phyloP scores from a whole-genome alignment of 2,888 invertebrate species.

The Coleophora flavipennella region DNA sequence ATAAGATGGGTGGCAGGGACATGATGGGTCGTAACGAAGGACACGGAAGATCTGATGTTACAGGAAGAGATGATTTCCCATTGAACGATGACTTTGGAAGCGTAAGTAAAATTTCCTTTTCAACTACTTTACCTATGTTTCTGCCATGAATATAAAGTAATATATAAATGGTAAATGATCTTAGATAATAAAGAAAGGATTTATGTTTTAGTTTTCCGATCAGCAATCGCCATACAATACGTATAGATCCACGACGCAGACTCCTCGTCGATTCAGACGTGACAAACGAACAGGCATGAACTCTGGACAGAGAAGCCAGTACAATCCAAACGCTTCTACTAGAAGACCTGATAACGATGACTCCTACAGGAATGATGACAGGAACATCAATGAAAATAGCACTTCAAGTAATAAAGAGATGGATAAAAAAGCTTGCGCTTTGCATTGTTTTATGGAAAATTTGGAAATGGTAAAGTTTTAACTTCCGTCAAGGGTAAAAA shows the following conservation, averaged over 20 bases:
- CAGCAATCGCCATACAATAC: not conserved
- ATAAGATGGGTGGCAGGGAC: slow-evolving; percentile 23
- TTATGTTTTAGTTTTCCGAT: slow-evolving; percentile 1
- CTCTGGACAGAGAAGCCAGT: slow-evolving; percentile 57
- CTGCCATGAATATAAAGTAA: not conserved
- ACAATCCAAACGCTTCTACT: slow-evolving; percentile 48
- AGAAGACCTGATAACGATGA: slow-evolving; percentile 27
- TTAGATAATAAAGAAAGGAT: not conserved
- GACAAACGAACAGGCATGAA: slow-evolving; percentile 42
- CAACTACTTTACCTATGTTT: no score
- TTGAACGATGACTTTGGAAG: slow-evolving; percentile 36
- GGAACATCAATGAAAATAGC: slow-evolving; percentile 34
- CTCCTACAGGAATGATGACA: slow-evolving; percentile 29
- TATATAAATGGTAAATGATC: not conserved
- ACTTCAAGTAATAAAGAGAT: slow-evolving; percentile 29
- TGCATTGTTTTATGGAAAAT: slow-evolving; percentile 80
- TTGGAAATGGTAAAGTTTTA: slow-evolving; percentile 74
- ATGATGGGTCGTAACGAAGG: slow-evolving; percentile 17
- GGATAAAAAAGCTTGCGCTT: slow-evolving; percentile 63
- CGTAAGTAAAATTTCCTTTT: slow-evolving; percentile 28
- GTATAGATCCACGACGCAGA: slow-evolving; percentile 30
- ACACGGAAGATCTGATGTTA: slow-evolving; percentile 23
- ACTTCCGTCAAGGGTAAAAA: not conserved
- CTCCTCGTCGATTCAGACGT: slow-evolving; percentile 40
- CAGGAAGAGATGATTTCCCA: slow-evolving; percentile 32